Base-by-base conservation (phyloP, 2,888 invertebrate genomes). In the Lycocerus yunnanus region DNA sequence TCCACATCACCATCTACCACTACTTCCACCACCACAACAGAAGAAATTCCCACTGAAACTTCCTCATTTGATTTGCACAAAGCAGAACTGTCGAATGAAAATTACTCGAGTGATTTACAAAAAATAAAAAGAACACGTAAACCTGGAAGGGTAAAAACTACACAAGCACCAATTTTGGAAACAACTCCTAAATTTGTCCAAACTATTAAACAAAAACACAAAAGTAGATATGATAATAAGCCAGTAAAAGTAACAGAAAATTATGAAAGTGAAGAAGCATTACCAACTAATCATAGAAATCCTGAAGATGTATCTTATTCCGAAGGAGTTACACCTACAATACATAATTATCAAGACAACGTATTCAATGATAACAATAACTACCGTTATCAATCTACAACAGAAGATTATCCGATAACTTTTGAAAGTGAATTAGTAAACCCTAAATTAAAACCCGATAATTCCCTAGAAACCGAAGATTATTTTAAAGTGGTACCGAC, bases 51-150 rank as follows among this genome's bases (percentile, higher is more conserved):
- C 43, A 66, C 66, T 1, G 66, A 68, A 16, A 80, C 81, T 4
- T 81, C 82, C 69, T 77, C 70, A 15, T 84, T 83, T 59, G 82
- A 84, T 70, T 20, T 79, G n/a, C 79, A 83, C 67, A 83, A 80
- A 79, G 78, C 78, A 9, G 81, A 84, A 66, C 81, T 81, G 76
- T 73, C 74, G 9, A 80, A 81, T 78, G 76, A 77, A 67, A 76
- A 43, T 68, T 68, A 74, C 24, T 68, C 66, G 0, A 21, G 14
- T 43, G 75, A 80, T 71, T 71, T n/a, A n/a, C 65, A 68, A 13
- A 78, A 78, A 66, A 77, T 76, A 73, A 80, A 66, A 59, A 75
- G 70, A 77, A 81, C 79, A 77, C 82, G 78, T 10, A 78, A 79
- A 71, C 76, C 80, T 16, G 78, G 76, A 15, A 63, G 77, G 20